Evolutionary conservation across 2,888 invertebrate genomes (phyloP), one percentile per base, ranked within the genome.

Genomic region (Petrolisthes cinctipes): DNA sequence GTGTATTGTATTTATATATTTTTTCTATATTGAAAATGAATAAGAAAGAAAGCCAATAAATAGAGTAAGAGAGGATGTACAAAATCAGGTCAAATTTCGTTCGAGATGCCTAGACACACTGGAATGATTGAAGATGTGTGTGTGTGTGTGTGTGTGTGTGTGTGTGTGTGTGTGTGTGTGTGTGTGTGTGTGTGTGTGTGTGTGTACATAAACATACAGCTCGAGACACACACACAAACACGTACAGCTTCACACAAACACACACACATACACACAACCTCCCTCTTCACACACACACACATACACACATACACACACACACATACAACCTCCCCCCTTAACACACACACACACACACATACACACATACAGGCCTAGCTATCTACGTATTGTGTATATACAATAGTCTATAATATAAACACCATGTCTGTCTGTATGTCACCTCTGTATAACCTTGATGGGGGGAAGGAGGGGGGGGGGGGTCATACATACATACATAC

Each of bases 61-160:
- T 37, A 37, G 37, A 37, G 37, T 37, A 37, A 4, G 4, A 75
- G 37, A 37, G 1, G 11, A n/a, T 61, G 61, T 17, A 17, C 17
- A 11, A 17, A 11, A 61, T 9, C 3, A 17, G 17, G 61, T 9
- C 61, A 11, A 61, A 11, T 9, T 61, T 9, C 61, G 61, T 61
- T 9, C 1, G 17, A 17, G 61, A 11, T 61, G 61, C 61, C 9
- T 61, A 61, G 17, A 17, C 11, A 11, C 61, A 61, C 3, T 9
- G 9, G 61, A 11, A 17, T 61, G 61, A 11, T 9, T 61, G 61
- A 11, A 14, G 6, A 14, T 61, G 61, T 61, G 61, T 61, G 61
- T 61, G 61, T 61, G 61, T 61, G 61, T 61, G 61, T 61, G 61
- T 61, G 61, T 61, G 61, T 61, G 61, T 61, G 61, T 61, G 61